phyloP scores from a whole-genome alignment of 2,113 vertebrate genomes.

The Rissa tridactyla region DNA sequence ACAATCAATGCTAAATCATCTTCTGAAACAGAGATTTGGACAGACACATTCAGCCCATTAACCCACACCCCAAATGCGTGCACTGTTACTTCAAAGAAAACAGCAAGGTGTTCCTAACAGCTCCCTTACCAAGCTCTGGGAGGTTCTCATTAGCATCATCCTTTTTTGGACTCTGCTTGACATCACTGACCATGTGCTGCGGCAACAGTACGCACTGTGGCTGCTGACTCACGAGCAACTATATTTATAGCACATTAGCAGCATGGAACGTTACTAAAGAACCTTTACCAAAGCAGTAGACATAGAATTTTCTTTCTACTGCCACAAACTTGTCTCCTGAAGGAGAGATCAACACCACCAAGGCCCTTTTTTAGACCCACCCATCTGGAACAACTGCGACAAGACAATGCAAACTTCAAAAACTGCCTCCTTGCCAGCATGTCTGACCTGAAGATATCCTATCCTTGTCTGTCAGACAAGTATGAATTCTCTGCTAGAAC shows the following conservation, averaged over 20 bases:
- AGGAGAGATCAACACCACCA: background rate
- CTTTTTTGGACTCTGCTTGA: background rate
- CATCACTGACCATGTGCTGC: conserved; percentile 16
- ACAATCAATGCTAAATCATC: background rate
- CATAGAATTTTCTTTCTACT: background rate
- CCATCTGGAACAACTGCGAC: background rate
- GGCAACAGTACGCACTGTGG: background rate
- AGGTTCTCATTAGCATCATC: background rate
- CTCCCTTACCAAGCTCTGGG: background rate
- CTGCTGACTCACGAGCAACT: conserved; percentile 34
- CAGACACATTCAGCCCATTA: background rate
- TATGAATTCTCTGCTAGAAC: background rate
- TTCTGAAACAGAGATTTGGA: background rate
- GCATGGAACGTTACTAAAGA: background rate
- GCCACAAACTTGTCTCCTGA: background rate
- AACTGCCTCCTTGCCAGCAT: background rate
- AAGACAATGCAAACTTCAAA: background rate
- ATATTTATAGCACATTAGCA: conserved; percentile 40
- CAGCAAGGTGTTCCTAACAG: background rate
- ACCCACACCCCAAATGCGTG: background rate
- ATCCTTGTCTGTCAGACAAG: background rate
- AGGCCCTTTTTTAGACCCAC: background rate
- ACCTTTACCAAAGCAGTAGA: background rate
- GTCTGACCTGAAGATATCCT: background rate
- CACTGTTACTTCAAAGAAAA: background rate